Evolutionary conservation across 2,113 vertebrate genomes (phyloP).

Genomic region (Scytalopus superciliaris): DNA sequence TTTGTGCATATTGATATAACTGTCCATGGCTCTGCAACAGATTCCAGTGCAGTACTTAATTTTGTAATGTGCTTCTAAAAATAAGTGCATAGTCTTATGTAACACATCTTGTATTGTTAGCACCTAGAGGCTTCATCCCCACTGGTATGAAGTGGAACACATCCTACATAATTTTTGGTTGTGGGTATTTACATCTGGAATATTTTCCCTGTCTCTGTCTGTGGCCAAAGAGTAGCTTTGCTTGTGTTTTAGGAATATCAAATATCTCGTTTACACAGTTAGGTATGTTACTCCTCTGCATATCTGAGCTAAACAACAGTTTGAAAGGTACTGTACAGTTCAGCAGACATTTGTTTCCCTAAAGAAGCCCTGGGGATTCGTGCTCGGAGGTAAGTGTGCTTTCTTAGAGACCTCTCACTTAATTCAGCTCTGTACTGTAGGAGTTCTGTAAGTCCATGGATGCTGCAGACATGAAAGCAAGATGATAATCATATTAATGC

Average conservation of each 20-base stretch:
- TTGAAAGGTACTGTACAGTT: not conserved
- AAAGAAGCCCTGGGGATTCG: not conserved
- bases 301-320: not conserved
- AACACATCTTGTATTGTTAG: slow-evolving; percentile 54
- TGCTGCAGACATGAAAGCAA: not conserved
- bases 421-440: not conserved
- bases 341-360: not conserved
- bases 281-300: not conserved
- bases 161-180: not conserved
- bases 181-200: slow-evolving; percentile 2
- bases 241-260: not conserved
- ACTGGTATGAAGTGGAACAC: not conserved
- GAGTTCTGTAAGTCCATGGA: not conserved
- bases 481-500: not conserved
- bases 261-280: not conserved
- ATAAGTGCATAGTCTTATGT: slow-evolving; percentile 47
- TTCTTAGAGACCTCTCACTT: not conserved
- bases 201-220: not conserved
- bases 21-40: slow-evolving; percentile 44
- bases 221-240: not conserved
- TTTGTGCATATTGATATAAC: not conserved
- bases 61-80: slow-evolving; percentile 62
- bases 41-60: slow-evolving; percentile 50
- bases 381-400: not conserved
- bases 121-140: slow-evolving; percentile 51